phyloP scores from a whole-genome alignment of 2,888 invertebrate genomes.

The Caenorhabditis plicata region DNA sequence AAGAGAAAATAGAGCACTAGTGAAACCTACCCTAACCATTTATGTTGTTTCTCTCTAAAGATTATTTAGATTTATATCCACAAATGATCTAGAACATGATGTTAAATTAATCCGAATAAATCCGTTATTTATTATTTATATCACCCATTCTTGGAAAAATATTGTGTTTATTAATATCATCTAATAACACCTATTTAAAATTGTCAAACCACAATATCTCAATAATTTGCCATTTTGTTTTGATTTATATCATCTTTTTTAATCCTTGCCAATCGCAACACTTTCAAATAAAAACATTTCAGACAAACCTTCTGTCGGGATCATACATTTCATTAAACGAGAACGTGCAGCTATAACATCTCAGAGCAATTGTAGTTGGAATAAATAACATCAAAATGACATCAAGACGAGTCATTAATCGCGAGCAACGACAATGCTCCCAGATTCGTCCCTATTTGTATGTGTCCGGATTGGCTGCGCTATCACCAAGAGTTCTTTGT shows the following conservation, averaged over 20 bases:
- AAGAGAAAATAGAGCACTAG: no score
- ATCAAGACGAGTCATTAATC: conserved; percentile 45
- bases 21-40: no score
- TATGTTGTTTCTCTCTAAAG: no score
- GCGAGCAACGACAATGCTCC: conserved; percentile 46
- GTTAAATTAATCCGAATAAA: no score
- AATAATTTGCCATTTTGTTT: conserved; percentile 1
- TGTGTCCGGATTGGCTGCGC: conserved; percentile 45
- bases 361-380: conserved; percentile 17
- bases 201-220: no score
- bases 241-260: neutral
- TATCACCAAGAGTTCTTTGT: conserved; percentile 49
- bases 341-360: conserved; percentile 60
- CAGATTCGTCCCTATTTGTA: conserved; percentile 50
- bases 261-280: neutral
- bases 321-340: conserved; percentile 62
- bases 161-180: no score
- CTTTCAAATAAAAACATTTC: neutral
- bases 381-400: conserved; percentile 34
- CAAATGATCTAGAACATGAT: no score
- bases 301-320: conserved; percentile 45
- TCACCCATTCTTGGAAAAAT: no score
- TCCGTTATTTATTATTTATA: no score
- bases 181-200: no score
- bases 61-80: no score